Conservation (phyloP, 1,140 invertebrate species). For the Dreissena rostriformis region DNA sequence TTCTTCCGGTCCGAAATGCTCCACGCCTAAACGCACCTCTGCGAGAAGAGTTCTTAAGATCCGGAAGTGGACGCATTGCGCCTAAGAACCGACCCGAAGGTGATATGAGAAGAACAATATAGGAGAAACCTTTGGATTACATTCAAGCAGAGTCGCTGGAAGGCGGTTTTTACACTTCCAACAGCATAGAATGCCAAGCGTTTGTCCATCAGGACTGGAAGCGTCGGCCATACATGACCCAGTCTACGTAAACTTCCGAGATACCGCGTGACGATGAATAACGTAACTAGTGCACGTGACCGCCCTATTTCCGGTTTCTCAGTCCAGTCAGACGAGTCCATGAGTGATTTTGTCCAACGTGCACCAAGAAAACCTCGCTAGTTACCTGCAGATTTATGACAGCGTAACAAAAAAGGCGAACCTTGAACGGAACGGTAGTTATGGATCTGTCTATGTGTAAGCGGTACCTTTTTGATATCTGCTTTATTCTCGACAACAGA, state of each 20-base stretch:
- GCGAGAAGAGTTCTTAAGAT: conserved; percentile 3
- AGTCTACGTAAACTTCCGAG: conserved; percentile 35
- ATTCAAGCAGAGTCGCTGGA: conserved; percentile 7
- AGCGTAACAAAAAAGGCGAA: conserved; percentile 20
- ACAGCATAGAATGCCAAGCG: not conserved
- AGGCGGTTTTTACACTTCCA: conserved; percentile 2
- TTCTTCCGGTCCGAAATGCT: conserved; percentile 29
- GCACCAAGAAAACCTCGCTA: conserved; percentile 37
- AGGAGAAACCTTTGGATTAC: conserved; percentile 7
- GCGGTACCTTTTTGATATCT: too few species aligned
- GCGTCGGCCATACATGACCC: conserved; percentile 32
- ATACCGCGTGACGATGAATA: conserved; percentile 39
- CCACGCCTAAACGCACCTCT: conserved; percentile 26
- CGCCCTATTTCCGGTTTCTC: conserved; percentile 14
- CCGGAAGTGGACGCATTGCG: not conserved
- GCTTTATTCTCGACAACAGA: too few species aligned
- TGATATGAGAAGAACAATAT: not conserved
- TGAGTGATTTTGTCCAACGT: conserved; percentile 51
- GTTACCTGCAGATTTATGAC: conserved; percentile 39
- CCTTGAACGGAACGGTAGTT: too few species aligned
- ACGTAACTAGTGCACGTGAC: conserved; percentile 3
- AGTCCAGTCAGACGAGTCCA: conserved; percentile 42
- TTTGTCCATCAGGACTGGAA: conserved; percentile 23
- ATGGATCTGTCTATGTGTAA: too few species aligned
- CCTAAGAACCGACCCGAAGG: conserved; percentile 21